Evolutionary conservation across 1,140 invertebrate species (phyloP).

Genomic region (Drosophila micromelanica): DNA sequence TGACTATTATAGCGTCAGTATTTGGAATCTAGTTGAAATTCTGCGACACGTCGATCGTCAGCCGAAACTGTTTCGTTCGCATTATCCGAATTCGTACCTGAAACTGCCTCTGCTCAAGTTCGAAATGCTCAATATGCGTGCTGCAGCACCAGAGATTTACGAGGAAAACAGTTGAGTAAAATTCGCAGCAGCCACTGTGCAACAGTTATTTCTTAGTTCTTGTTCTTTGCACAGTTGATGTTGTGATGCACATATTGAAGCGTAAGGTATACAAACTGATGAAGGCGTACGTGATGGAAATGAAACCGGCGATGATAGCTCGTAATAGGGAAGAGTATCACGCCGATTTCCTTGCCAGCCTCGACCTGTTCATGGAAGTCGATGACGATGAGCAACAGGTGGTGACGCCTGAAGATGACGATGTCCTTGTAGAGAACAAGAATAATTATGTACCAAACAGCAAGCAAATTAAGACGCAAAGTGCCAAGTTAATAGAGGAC

Average conservation of each 20-base stretch:
- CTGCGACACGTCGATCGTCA: constrained; percentile 70
- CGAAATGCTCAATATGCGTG: constrained; percentile 77
- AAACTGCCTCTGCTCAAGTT: constrained; percentile 77
- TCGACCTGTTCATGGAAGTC: constrained; percentile 43
- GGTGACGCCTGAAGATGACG: constrained; percentile 51
- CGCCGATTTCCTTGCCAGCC: constrained; percentile 57
- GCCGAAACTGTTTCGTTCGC: constrained; percentile 49
- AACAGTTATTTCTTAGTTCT: background rate
- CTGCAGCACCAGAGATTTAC: constrained; percentile 66
- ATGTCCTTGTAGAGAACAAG: constrained; percentile 67
- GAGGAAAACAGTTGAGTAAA: constrained; percentile 75
- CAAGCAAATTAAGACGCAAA: constrained; percentile 75
- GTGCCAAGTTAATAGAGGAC: constrained; percentile 72
- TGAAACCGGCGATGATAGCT: constrained; percentile 48
- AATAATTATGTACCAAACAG: constrained; percentile 72
- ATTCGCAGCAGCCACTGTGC: background rate
- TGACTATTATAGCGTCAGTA: constrained; percentile 42
- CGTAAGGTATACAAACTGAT: constrained; percentile 73
- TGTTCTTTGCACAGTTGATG: constrained; percentile 53
- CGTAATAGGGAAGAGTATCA: constrained; percentile 70
- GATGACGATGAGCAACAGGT: constrained; percentile 38
- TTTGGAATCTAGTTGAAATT: constrained; percentile 77
- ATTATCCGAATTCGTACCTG: constrained; percentile 76
- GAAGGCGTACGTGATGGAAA: constrained; percentile 68
- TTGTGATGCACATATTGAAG: constrained; percentile 66